phyloP scores from a whole-genome alignment of 2,888 invertebrate species.

The Chaetoderma sp. region DNA sequence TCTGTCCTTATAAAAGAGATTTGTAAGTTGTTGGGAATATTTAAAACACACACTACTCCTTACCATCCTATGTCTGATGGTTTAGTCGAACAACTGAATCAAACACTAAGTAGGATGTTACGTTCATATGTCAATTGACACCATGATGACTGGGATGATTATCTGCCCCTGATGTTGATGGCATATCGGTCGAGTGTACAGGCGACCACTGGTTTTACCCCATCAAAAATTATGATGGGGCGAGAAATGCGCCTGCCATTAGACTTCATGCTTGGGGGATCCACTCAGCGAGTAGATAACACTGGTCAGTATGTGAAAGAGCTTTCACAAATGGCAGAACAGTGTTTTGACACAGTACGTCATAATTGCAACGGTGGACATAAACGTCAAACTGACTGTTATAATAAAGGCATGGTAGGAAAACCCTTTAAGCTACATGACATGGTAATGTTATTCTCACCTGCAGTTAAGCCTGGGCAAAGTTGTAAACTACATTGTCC shows the following conservation, averaged over 20 bases:
- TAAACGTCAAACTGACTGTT: too few relatives aligned
- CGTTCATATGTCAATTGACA: constrained; percentile 20
- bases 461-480: background rate
- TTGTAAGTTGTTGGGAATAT: constrained; percentile 31
- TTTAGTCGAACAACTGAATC: constrained; percentile 27
- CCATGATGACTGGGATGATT: constrained; percentile 24
- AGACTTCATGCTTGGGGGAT: too few relatives aligned
- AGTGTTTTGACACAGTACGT: too few relatives aligned
- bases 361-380: too few relatives aligned
- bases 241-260: too few relatives aligned
- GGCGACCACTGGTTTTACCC: constrained; percentile 27
- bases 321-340: too few relatives aligned
- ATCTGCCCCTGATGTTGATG: constrained; percentile 30
- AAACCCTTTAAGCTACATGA: constrained; percentile 11
- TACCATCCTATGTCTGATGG: constrained; percentile 25
- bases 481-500: constrained; percentile 16
- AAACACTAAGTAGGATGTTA: constrained; percentile 30
- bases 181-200: constrained; percentile 36
- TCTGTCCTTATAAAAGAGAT: constrained; percentile 34
- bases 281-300: too few relatives aligned
- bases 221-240: constrained; percentile 28
- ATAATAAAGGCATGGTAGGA: constrained; percentile 4
- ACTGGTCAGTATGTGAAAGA: too few relatives aligned
- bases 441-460: constrained; percentile 10
- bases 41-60: constrained; percentile 30